phyloP scores from a whole-genome alignment of 2,888 invertebrate species.

The Drosophila demipolita region DNA sequence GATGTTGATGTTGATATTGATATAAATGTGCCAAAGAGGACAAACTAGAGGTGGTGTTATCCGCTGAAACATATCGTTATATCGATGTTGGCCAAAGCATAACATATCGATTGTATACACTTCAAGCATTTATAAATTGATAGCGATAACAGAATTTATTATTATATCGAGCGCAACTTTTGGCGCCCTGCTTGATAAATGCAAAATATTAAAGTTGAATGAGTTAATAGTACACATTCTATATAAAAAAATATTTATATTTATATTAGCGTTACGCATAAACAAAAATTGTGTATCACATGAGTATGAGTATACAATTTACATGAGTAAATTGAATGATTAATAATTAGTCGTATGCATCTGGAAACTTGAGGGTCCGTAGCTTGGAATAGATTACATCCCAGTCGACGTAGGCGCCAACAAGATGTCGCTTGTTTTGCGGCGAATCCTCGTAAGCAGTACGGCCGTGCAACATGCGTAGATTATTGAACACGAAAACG shows the following conservation, averaged over 20 bases:
- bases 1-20: slow-evolving; percentile 43
- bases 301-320: background rate
- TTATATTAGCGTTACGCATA: no score
- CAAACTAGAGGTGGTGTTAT: slow-evolving; percentile 23
- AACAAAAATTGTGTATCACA: background rate
- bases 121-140: background rate
- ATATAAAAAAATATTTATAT: background rate
- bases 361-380: slow-evolving; percentile 65
- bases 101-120: background rate
- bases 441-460: slow-evolving; percentile 87
- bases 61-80: slow-evolving; percentile 2
- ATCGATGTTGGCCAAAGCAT: slow-evolving; percentile 1
- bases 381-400: slow-evolving; percentile 89
- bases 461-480: slow-evolving; percentile 90
- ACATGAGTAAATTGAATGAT: background rate
- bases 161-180: background rate
- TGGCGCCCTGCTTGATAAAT: background rate
- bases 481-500: slow-evolving; percentile 90
- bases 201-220: background rate
- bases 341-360: slow-evolving; percentile 38
- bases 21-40: slow-evolving; percentile 35
- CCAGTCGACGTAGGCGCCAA: slow-evolving; percentile 92
- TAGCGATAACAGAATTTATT: background rate
- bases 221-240: background rate
- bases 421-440: slow-evolving; percentile 87